Evolutionary conservation across 2,888 invertebrate genomes (phyloP).

Genomic region (Caradrina kadenii): DNA sequence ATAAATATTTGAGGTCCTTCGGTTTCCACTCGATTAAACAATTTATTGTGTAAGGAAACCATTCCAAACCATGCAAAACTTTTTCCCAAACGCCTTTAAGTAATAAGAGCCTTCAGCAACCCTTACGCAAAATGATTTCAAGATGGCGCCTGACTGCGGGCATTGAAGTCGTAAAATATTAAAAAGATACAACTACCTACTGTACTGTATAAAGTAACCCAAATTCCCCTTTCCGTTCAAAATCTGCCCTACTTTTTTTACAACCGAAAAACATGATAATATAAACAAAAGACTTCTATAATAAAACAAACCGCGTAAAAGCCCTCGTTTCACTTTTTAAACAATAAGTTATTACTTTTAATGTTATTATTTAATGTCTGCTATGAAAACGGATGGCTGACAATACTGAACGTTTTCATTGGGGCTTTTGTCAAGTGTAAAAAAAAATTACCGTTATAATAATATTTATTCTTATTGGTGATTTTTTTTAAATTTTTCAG

Average conservation of each 20-base stretch:
- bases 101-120: slow-evolving; percentile 20
- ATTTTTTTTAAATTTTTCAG: no score
- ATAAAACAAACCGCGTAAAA: slow-evolving; percentile 36
- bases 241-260: slow-evolving; percentile 30
- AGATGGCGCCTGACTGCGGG: slow-evolving; percentile 27
- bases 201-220: slow-evolving; percentile 30
- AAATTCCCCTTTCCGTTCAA: slow-evolving; percentile 11
- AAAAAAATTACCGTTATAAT: slow-evolving; percentile 12
- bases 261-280: slow-evolving; percentile 28
- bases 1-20: neutral
- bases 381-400: slow-evolving; percentile 21
- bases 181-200: slow-evolving; percentile 37
- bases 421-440: slow-evolving; percentile 32
- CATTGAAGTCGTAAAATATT: slow-evolving; percentile 44
- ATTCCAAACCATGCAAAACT: neutral
- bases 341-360: slow-evolving; percentile 36
- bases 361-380: slow-evolving; percentile 24
- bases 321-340: slow-evolving; percentile 29
- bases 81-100: slow-evolving; percentile 4
- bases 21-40: neutral
- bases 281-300: slow-evolving; percentile 34
- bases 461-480: no score
- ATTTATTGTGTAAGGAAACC: neutral
- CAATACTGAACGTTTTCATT: slow-evolving; percentile 38
- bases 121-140: slow-evolving; percentile 29